Conservation (phyloP, 2,113 vertebrate species). For the Hippolais icterina region DNA sequence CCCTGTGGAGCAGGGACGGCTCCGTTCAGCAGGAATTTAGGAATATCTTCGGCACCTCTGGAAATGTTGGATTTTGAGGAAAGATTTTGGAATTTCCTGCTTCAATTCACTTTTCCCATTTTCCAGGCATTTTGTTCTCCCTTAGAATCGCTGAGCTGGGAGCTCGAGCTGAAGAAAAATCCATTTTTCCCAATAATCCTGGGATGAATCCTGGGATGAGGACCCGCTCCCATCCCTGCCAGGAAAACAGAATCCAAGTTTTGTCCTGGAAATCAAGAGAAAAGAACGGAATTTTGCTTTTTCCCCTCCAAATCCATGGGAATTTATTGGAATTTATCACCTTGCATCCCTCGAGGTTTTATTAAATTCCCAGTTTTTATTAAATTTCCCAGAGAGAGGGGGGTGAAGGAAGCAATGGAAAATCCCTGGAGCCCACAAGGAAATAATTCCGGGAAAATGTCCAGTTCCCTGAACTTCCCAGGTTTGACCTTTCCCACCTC, state of each 20-base stretch:
- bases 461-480: neutral
- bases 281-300: accelerated
- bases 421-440: accelerated
- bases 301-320: accelerated
- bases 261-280: neutral
- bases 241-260: neutral
- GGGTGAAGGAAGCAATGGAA: neutral
- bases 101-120: accelerated
- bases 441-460: neutral
- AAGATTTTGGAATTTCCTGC: neutral
- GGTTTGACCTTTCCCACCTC: neutral
- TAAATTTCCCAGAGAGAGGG: neutral
- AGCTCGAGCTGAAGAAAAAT: neutral
- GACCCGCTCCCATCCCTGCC: neutral
- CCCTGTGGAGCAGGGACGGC: neutral
- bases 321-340: neutral
- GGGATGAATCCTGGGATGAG: neutral
- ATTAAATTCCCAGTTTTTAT: neutral
- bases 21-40: neutral
- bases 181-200: accelerated
- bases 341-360: neutral
- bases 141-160: accelerated
- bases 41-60: accelerated
- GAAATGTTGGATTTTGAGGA: accelerated
- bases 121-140: neutral